Percentiles rank a stretch among this genome's conserved stretches.
Conservation (phyloP, 2,888 invertebrate genomes). For the Nomada ferruginata region DNA sequence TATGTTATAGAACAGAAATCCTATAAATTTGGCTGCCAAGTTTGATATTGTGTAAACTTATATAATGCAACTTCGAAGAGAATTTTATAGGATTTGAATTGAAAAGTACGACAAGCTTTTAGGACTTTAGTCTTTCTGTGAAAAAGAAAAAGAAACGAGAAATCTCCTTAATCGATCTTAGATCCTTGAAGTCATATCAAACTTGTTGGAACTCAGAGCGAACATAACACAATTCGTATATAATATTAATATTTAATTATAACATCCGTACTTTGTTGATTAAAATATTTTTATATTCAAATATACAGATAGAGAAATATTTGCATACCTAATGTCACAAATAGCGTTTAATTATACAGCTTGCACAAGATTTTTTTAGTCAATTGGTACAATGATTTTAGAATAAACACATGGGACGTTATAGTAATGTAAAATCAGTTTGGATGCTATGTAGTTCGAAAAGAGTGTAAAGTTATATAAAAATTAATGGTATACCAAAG, state of each 20-base stretch:
- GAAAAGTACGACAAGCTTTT: slow-evolving; percentile 30
- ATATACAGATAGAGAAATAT: slow-evolving; percentile 61
- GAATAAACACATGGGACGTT: slow-evolving; percentile 35
- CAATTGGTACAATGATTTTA: slow-evolving; percentile 53
- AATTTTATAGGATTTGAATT: slow-evolving; percentile 55
- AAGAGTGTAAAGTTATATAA: slow-evolving; percentile 77
- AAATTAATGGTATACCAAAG: slow-evolving; percentile 83
- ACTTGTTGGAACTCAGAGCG: slow-evolving; percentile 48
- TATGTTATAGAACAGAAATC: slow-evolving; percentile 44
- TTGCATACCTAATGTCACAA: slow-evolving; percentile 63
- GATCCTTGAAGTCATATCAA: slow-evolving; percentile 58
- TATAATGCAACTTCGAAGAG: slow-evolving; percentile 46
- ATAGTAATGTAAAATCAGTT: slow-evolving; percentile 57
- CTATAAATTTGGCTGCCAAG: slow-evolving; percentile 60
- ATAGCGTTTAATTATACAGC: slow-evolving; percentile 56
- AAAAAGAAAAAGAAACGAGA: slow-evolving; percentile 12
- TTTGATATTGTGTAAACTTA: slow-evolving; percentile 57
- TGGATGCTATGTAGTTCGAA: slow-evolving; percentile 60
- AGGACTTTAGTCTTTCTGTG: slow-evolving; percentile 26
- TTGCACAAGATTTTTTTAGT: slow-evolving; percentile 72
- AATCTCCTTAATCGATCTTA: slow-evolving; percentile 36
- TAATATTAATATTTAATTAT: slow-evolving; percentile 62
- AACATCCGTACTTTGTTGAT: slow-evolving; percentile 65
- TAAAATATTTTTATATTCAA: slow-evolving; percentile 70
- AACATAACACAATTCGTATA: slow-evolving; percentile 60